Evolutionary conservation across 2,797 vertebrate genomes (phyloP).

Genomic region (Pampus argenteus): DNA sequence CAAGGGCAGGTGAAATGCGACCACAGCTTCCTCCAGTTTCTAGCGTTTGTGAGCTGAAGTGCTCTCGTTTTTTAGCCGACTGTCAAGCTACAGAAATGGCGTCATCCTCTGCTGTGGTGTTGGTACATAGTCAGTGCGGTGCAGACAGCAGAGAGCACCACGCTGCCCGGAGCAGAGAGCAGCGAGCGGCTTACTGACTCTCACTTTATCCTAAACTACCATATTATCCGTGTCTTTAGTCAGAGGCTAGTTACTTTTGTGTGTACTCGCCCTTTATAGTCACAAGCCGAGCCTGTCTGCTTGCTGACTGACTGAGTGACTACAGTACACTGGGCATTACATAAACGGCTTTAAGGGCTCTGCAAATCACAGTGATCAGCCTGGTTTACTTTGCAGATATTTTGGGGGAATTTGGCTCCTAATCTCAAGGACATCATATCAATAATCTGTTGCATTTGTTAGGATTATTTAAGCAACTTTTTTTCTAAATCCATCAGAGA

Average conservation of each 20-base stretch:
- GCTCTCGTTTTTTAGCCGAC: slow-evolving; percentile 66
- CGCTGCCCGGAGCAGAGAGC: slow-evolving; percentile 53
- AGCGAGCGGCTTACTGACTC: slow-evolving; percentile 22
- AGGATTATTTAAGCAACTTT: slow-evolving; percentile 16
- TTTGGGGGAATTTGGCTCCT: slow-evolving; percentile 38
- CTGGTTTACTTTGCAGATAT: slow-evolving; percentile 66
- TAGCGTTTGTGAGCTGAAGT: slow-evolving; percentile 46
- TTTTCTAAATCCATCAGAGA: slow-evolving; percentile 18
- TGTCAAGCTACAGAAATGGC: slow-evolving; percentile 86
- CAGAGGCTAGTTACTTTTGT: slow-evolving; percentile 42
- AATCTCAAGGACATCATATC: slow-evolving; percentile 4
- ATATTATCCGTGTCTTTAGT: slow-evolving; percentile 21
- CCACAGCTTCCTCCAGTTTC: slow-evolving; percentile 29
- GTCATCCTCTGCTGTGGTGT: slow-evolving; percentile 83
- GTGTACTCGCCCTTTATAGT: slow-evolving; percentile 50
- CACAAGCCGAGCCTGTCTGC: slow-evolving; percentile 47
- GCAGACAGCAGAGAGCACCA: slow-evolving; percentile 65
- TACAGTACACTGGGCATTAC: slow-evolving; percentile 70
- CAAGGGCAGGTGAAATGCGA: slow-evolving; percentile 57
- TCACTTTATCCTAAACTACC: slow-evolving; percentile 9
- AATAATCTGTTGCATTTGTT: not conserved
- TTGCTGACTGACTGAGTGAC: slow-evolving; percentile 41
- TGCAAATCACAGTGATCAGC: slow-evolving; percentile 63
- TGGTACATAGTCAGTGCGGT: slow-evolving; percentile 68
- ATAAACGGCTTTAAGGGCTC: slow-evolving; percentile 74